These are phyloP conservation scores for Setipinna tenuifilis DNA, from an alignment of 2,797 vertebrate species.

Conservation along the genomic window DNA sequence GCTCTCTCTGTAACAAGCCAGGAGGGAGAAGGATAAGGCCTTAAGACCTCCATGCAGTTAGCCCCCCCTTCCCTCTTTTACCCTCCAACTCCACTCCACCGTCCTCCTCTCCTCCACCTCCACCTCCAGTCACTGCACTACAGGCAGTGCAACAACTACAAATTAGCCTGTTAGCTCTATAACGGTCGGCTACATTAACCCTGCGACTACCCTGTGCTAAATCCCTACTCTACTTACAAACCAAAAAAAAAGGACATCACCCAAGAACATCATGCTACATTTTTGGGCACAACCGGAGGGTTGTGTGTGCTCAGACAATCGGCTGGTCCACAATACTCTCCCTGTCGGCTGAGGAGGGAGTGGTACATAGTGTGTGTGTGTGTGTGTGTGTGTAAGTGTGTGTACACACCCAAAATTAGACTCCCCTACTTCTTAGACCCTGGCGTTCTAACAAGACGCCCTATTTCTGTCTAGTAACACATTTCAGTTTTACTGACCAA, in stretches of 20 bases:
- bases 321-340: slow-evolving; percentile 25
- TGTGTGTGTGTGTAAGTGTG: too few species aligned
- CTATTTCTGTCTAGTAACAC: not conserved
- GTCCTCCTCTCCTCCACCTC: not conserved
- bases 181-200: not conserved
- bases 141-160: not conserved
- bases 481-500: slow-evolving; percentile 7
- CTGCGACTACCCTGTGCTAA: slow-evolving; percentile 12
- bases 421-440: not conserved
- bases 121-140: not conserved
- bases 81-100: too few species aligned
- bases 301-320: not conserved
- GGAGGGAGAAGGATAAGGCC: not conserved
- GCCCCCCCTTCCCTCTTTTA: too few species aligned
- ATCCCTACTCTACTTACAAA: not conserved
- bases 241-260: not conserved
- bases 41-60: not conserved
- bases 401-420: not conserved
- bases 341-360: not conserved
- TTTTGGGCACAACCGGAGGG: not conserved
- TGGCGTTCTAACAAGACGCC: not conserved
- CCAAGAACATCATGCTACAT: slow-evolving; percentile 19
- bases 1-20: not conserved
- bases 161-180: not conserved
- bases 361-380: not conserved